Base-by-base conservation (phyloP, 2,113 vertebrate species). In the Xiphias gladius region DNA sequence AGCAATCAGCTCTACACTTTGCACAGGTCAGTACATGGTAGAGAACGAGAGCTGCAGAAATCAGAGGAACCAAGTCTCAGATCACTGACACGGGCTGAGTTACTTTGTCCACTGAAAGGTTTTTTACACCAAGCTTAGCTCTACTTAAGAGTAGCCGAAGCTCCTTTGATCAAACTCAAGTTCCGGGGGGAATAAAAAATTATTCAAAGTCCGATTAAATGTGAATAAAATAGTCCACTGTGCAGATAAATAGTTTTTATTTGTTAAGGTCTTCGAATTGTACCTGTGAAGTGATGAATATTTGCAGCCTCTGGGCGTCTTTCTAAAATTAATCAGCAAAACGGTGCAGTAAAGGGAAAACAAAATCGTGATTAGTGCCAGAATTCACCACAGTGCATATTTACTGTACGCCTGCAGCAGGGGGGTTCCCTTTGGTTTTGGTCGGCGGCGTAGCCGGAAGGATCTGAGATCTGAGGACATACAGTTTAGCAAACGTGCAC, bases 321-420 rank as follows among this genome's bases (percentile, higher is more conserved):
- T 17, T 9, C 19, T 41, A 9, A 7, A 73, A 76, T 85, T 80
- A 80, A 83, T 76, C 61, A 65, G 52, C 43, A 30, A 80, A 73
- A 26, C 20, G 5, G 62, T n/a, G 24, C 14, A 2, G 63, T 52
- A 73, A 70, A 20, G 14, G 7, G 55, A 55, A 55, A 55, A 55
- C 11, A 59, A 79, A 73, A 73, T 50, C 24, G 32, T 35, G 35
- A 80, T 46, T 71, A 39, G 41, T 64, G 78, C 54, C n/a, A 57
- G 17, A 70, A 17, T 48, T 61, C 39, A 61, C 24, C 26, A 3
- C 50, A 7, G 46, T 22, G 3, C 4, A 10, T 35, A n/a, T 73
- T 39, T 59, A 13, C 16, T 4, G 37, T 10, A 39, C 26, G 39
- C 55, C n/a, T 39, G 59, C 20, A 39, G 50, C 12, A 1, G 46